These are phyloP conservation scores for Sinella curviseta DNA, from an alignment of 1,140 invertebrate genomes.

Conservation along the genomic window DNA sequence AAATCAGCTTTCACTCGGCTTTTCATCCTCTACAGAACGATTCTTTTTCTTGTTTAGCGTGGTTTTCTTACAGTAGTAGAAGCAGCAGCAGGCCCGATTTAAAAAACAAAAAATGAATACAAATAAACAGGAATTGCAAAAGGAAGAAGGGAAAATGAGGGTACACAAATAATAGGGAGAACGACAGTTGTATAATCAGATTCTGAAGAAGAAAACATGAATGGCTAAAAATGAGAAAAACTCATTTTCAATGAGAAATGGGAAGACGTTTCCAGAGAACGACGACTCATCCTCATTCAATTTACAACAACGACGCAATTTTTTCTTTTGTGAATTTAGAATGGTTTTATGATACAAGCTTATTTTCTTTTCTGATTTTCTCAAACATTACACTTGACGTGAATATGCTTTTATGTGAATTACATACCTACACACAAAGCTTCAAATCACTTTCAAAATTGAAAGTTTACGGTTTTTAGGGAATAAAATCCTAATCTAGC, in stretches of 20 bases:
- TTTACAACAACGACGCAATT: neutral
- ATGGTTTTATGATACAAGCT: neutral
- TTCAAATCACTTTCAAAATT: neutral
- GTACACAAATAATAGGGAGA: too few species aligned
- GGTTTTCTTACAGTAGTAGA: neutral
- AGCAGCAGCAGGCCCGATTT: too few species aligned
- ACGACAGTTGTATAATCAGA: too few species aligned
- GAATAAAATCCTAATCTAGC: neutral
- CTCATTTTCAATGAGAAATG: neutral
- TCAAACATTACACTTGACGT: conserved; percentile 7
- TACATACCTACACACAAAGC: neutral
- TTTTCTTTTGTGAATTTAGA: neutral
- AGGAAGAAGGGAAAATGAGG: neutral
- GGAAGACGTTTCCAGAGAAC: neutral
- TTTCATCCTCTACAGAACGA: neutral
- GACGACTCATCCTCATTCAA: neutral
- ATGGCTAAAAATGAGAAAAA: neutral
- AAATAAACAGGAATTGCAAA: neutral
- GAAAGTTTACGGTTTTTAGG: conserved; percentile 5
- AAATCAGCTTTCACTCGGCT: neutral
- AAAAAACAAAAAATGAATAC: neutral
- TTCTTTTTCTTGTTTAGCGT: too few species aligned
- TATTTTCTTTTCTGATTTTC: conserved; percentile 1
- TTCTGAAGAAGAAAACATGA: neutral
- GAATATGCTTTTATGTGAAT: neutral